Evolutionary conservation across 2,797 vertebrate genomes (phyloP), one percentile per base, ranked within the genome.

Genomic region (Staurois parvus): DNA sequence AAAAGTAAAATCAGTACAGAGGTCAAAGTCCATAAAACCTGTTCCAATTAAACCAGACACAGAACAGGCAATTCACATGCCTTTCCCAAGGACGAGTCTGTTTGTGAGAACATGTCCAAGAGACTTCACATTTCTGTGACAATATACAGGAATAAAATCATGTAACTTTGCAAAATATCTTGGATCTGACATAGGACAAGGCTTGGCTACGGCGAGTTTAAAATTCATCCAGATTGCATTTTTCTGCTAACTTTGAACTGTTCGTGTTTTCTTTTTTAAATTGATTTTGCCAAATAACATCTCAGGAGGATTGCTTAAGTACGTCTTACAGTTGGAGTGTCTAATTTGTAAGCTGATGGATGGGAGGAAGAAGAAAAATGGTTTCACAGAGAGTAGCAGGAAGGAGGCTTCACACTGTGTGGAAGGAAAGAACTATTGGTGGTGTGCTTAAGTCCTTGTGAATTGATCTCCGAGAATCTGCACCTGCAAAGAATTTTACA

Each of bases 141-240:
- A 84, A 56, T n/a, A 69, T 34, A 72, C 81, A 56, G 64, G n/a
- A n/a, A 70, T 17, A 59, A 72, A 78, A 42, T 40, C 34, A 72
- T 34, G 67, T 62, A 76, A 62, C 48, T 34, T 79, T 79, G 69
- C 68, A 84, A 26, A 84, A 84, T 72, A 40, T 42, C 30, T 78
- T 2, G 2, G 13, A 69, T 34, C 74, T 77, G 42, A 48, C 74
- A 15, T 1, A 19, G 12, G 67, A 62, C 68, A 42, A 45, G 74
- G 37, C 62, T 85, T 80, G 84, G 84, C 77, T 59, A 21, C 19
- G 21, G 42, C 10, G 19, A 4, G 67, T 0, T 68, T 28, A 56
- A 24, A 40, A 28, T 37, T 59, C 29, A 13, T 67, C 69, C 77
- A 80, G 70, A 29, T 64, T 24, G 7, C 37, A 34, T 79, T 74